Evolutionary conservation across 2,113 vertebrate species (phyloP).

Genomic region (Periophthalmus modestus): DNA sequence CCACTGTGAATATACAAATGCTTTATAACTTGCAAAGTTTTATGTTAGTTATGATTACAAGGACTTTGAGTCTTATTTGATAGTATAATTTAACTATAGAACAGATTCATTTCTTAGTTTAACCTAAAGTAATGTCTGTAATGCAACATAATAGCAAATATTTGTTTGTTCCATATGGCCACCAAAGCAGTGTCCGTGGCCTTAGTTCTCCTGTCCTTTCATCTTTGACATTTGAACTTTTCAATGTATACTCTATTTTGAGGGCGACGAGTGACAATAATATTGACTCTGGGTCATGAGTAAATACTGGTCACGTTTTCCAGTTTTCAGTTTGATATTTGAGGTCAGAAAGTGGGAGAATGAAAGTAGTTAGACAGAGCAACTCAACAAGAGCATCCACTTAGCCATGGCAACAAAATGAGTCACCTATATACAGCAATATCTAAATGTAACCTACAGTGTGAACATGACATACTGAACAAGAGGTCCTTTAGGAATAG

Average conservation of each 20-base stretch:
- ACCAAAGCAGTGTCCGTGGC: conserved; percentile 16
- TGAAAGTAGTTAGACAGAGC: conserved; percentile 10
- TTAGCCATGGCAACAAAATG: conserved; percentile 23
- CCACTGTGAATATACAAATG: too few relatives aligned
- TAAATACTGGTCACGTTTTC: conserved; percentile 48
- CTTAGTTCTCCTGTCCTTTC: conserved; percentile 21
- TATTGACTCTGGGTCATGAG: conserved; percentile 57
- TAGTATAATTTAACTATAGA: too few relatives aligned
- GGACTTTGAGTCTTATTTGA: neutral
- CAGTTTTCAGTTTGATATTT: conserved; percentile 12
- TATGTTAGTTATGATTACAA: neutral
- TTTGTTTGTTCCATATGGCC: conserved; percentile 4
- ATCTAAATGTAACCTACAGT: neutral
- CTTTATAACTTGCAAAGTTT: too few relatives aligned
- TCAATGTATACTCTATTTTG: conserved; percentile 24
- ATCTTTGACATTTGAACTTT: conserved; percentile 38
- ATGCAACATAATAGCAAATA: neutral
- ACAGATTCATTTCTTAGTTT: neutral
- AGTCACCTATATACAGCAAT: conserved; percentile 12
- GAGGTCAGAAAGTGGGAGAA: neutral
- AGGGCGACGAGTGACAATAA: conserved; percentile 47
- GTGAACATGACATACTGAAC: too few relatives aligned
- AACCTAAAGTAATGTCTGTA: neutral
- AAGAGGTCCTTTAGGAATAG: too few relatives aligned
- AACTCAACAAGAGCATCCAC: conserved; percentile 2